phyloP scores from a whole-genome alignment of 2,888 invertebrate species.

The Pseudococcus longispinus region DNA sequence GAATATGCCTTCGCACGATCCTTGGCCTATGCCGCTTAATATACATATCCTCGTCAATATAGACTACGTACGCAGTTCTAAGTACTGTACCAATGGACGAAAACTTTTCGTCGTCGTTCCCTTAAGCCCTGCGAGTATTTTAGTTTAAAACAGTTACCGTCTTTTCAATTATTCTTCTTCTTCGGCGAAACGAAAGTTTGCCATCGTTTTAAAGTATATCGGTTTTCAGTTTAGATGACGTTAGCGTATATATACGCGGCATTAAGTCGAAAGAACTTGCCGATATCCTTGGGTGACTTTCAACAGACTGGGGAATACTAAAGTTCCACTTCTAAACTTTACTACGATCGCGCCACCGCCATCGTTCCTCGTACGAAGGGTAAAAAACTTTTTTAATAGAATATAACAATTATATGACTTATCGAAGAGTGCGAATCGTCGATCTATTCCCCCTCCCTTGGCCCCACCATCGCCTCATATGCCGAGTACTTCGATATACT shows the following conservation, averaged over 20 bases:
- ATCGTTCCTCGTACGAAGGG: neutral
- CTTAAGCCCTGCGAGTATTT: constrained; percentile 41
- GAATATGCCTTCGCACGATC: constrained; percentile 8
- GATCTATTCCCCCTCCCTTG: neutral
- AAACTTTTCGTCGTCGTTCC: constrained; percentile 10
- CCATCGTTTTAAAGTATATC: constrained; percentile 39
- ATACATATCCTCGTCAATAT: neutral
- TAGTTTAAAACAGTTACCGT: constrained; percentile 45
- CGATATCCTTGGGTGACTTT: constrained; percentile 46
- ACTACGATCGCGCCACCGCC: neutral
- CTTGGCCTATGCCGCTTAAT: too few species aligned
- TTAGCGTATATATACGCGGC: neutral
- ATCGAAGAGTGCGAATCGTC: constrained; percentile 10
- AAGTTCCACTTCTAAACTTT: constrained; percentile 33
- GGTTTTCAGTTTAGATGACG: constrained; percentile 45
- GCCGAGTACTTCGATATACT: neutral
- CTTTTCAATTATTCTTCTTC: constrained; percentile 45
- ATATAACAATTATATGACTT: constrained; percentile 44
- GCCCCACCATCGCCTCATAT: neutral
- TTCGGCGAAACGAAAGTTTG: constrained; percentile 44
- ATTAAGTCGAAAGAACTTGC: constrained; percentile 27
- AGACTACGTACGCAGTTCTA: neutral
- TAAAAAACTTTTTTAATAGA: constrained; percentile 44
- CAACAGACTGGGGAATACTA: constrained; percentile 33
- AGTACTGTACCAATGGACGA: neutral